Base-by-base conservation (phyloP, 2,888 invertebrate species). In the Formica aserva region DNA sequence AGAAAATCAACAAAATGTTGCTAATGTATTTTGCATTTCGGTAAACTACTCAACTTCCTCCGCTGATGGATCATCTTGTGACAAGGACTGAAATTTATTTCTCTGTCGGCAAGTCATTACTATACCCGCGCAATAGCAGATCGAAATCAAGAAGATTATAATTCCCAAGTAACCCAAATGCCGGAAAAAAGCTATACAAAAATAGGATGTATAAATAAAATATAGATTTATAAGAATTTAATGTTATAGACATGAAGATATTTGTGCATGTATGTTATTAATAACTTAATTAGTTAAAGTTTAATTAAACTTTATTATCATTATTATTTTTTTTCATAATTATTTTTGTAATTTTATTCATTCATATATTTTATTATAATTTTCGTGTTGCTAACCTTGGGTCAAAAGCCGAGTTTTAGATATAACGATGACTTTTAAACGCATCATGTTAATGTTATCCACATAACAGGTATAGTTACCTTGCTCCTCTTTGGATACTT, bases 381-480 rank as follows among this genome's bases (percentile, higher is more conserved):
- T 29, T 52, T 55, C 60, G 13, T 62, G 8, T 62, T 48, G 48
- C 45, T 87, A 91, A 96, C 96, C 96, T 93, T 95, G 93, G 45
- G 95, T 96, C 65, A 96, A 91, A 69, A 96, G 89, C 88, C 93
- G 95, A 3, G 95, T 94, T 92, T 96, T 96, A 0, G 95, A 94
- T 4, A 95, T 94, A 1, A 96, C 95, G 89, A 94, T 95, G 57
- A 96, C 92, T 82, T 94, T 94, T 81, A 95, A 94, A 92, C 95
- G 95, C 93, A 96, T 95, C 94, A 96, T 95, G 87, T 95, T 95
- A 57, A 95, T 95, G 82, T 96, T 96, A 93, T 97, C 96, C 9
- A 97, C 96, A 83, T 95, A 95, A 93, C 98, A 98, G 0, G 96
- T 96, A 92, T 97, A 98, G 91, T 96, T 96, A 15, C 97, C 97